phyloP scores from a whole-genome alignment of 2,888 invertebrate genomes.

The Xanthia icteritia region DNA sequence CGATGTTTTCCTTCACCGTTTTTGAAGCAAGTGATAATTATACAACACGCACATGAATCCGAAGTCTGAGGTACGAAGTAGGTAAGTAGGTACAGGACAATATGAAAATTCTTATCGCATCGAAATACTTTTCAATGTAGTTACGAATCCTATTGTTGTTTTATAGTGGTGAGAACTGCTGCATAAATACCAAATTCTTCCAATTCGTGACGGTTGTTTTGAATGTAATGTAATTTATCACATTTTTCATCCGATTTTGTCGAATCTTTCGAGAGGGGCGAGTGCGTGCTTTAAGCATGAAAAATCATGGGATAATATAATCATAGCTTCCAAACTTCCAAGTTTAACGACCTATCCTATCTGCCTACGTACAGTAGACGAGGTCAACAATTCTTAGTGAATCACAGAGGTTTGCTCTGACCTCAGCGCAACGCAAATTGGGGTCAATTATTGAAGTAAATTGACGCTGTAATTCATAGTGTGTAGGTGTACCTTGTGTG shows the following conservation, averaged over 20 bases:
- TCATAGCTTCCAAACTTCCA: not conserved
- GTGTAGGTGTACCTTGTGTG: slow-evolving; percentile 65
- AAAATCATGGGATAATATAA: not conserved
- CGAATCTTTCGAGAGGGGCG: not conserved
- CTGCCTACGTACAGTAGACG: slow-evolving; percentile 41
- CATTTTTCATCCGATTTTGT: not conserved
- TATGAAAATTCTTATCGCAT: not conserved
- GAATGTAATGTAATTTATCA: not conserved
- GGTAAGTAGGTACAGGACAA: not conserved
- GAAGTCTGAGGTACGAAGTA: too few relatives aligned
- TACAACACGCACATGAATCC: too few relatives aligned
- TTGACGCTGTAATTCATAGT: slow-evolving; percentile 65
- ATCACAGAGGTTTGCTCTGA: slow-evolving; percentile 65
- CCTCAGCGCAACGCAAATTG: slow-evolving; percentile 64
- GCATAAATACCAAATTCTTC: not conserved
- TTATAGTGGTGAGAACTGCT: too few relatives aligned
- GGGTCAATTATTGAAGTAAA: slow-evolving; percentile 69
- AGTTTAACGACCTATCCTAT: slow-evolving; percentile 53
- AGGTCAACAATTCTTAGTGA: slow-evolving; percentile 65
- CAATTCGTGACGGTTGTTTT: not conserved
- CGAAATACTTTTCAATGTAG: not conserved
- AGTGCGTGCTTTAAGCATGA: not conserved
- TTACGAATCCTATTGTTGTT: too few relatives aligned
- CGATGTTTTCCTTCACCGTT: too few relatives aligned
- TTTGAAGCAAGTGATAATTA: too few relatives aligned